These are phyloP conservation scores for Stegastes partitus DNA, from an alignment of 2,113 vertebrate genomes.

Conservation along the genomic window DNA sequence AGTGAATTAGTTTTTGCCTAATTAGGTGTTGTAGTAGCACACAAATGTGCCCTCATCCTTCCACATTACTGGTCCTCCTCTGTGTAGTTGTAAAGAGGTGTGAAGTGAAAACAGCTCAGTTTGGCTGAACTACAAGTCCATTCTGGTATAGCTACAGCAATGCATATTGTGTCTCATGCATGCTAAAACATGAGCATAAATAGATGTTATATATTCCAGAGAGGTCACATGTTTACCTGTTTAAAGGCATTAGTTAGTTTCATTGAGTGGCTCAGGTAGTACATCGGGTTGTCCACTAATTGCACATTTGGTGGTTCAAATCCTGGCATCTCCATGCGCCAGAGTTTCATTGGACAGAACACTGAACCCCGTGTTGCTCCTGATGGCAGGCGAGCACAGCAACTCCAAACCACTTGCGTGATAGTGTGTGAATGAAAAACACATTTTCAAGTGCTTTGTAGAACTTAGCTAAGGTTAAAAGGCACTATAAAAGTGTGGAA, in stretches of 20 bases:
- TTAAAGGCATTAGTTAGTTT: conserved; percentile 70
- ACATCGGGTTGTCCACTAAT: too few species aligned
- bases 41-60: conserved; percentile 16
- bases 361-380: too few species aligned
- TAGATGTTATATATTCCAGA: conserved; percentile 28
- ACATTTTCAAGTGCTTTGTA: too few species aligned
- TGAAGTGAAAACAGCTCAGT: conserved; percentile 25
- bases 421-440: too few species aligned
- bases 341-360: too few species aligned
- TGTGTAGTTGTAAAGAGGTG: conserved; percentile 8
- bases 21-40: conserved; percentile 30
- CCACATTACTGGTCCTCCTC: conserved; percentile 5
- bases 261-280: conserved; percentile 11
- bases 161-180: conserved; percentile 69
- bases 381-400: too few species aligned
- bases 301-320: too few species aligned
- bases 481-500: too few species aligned
- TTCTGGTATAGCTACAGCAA: conserved; percentile 46
- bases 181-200: conserved; percentile 33
- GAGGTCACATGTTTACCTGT: conserved; percentile 47
- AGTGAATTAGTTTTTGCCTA: conserved; percentile 36
- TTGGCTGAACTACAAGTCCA: conserved; percentile 16
- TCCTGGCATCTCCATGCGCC: too few species aligned
- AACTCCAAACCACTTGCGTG: too few species aligned
- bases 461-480: too few species aligned